Percentiles rank a stretch among this genome's conserved stretches.
These are phyloP conservation scores for Entomobrya multifasciata DNA, from an alignment of 2,888 invertebrate species.

Conservation along the genomic window DNA sequence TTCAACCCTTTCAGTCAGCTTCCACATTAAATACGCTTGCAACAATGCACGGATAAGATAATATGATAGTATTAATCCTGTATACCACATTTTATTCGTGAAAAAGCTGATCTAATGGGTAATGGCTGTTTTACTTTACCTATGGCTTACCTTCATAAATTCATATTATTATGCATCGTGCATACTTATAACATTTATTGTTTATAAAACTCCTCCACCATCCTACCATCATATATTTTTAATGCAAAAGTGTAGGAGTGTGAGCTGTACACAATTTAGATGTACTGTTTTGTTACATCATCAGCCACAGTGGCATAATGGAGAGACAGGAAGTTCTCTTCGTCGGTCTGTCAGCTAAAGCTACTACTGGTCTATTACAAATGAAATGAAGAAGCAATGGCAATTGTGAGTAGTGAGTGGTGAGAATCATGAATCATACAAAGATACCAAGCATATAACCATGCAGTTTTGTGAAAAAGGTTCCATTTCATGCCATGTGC, in stretches of 20 bases:
- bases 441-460: conserved; percentile 3
- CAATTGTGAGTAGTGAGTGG: background rate
- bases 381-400: conserved; percentile 3
- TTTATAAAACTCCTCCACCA: conserved; percentile 19
- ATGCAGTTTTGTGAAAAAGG: conserved; percentile 1
- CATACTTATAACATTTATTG: background rate
- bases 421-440: background rate
- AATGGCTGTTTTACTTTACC: conserved; percentile 63
- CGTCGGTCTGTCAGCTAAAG: conserved; percentile 67
- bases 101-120: conserved; percentile 66
- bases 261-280: background rate
- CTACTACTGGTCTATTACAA: conserved; percentile 62
- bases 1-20: conserved; percentile 42
- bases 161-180: background rate
- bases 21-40: background rate
- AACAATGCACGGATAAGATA: background rate
- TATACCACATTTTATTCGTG: conserved; percentile 36
- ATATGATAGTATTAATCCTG: too few relatives aligned
- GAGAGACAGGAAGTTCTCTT: conserved; percentile 70
- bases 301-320: background rate
- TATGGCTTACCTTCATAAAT: conserved; percentile 20
- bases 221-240: too few relatives aligned
- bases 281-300: conserved; percentile 29
- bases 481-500: background rate
- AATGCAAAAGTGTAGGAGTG: conserved; percentile 5